Evolutionary conservation across 2,113 vertebrate genomes (phyloP), one percentile per base, ranked within the genome.

Genomic region (Apeltes quadracus): DNA sequence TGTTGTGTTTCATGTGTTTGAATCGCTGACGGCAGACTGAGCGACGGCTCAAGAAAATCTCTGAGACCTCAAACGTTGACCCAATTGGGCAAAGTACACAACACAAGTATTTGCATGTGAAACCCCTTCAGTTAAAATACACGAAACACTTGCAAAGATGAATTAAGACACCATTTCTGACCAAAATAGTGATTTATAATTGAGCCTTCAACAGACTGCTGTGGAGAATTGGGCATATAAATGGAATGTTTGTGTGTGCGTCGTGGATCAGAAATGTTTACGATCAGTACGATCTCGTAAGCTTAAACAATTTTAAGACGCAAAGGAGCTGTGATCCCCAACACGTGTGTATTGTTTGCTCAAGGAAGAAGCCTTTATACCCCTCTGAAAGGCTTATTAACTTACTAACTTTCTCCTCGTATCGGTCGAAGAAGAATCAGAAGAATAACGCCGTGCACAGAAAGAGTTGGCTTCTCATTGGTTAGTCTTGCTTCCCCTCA

Each of bases 361-460:
- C 59, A 7, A 15, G 54, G 39, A n/a, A n/a, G n/a, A 34, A 56
- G 61, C 51, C 16, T 66, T 78, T 69, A 56, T 50, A 46, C 44
- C 55, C 27, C 36, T 25, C 32, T 22, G 22, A 29, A 41, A 67
- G 67, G 41, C 55, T 50, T 36, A 78, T 65, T 70, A 65, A 61
- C 15, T 62, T 32, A n/a, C 41, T 56, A 43, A 32, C n/a, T n/a
- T n/a, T n/a, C n/a, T n/a, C 2, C 29, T 29, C 29, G 29, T 29
- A 29, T 29, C 5, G 29, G 5, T 29, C 29, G 29, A 3, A 29
- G 29, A 29, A n/a, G n/a, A n/a, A 48, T 36, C 56, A 14, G 18
- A 44, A 39, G 46, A 55, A 27, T n/a, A 43, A 15, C n/a, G 14
- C 7, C 1, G 7, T 22, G 8, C 8, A 12, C 10, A 20, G 36